Percentiles rank a stretch among this genome's conserved stretches.
Conservation (phyloP, 2,888 invertebrate genomes). For the Sesia bembeciformis region DNA sequence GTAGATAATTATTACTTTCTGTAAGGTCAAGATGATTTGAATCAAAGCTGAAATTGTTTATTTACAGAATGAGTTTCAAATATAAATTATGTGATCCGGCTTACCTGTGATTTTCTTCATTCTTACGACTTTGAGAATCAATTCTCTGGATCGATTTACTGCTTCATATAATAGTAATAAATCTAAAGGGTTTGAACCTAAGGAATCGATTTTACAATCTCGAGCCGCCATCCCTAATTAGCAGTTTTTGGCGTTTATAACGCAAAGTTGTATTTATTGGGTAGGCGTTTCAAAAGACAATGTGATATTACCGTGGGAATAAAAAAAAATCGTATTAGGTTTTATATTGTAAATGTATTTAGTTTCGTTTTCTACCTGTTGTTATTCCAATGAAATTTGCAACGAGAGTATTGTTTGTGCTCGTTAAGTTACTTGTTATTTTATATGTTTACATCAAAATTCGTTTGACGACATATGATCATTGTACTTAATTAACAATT, state of each 20-base stretch:
- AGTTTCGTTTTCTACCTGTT: constrained; percentile 10
- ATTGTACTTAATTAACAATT: not conserved
- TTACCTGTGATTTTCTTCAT: no score
- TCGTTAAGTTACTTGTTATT: not conserved
- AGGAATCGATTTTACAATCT: no score
- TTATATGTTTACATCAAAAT: not conserved
- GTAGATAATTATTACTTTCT: no score
- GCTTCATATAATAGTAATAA: no score
- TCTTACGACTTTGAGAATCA: no score
- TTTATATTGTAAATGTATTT: constrained; percentile 1
- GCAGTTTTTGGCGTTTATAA: not conserved
- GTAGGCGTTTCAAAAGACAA: not conserved
- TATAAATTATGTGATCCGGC: no score
- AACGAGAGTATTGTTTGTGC: constrained; percentile 16
- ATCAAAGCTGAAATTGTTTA: no score
- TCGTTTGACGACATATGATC: not conserved
- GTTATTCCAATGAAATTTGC: constrained; percentile 30
- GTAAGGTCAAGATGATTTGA: no score
- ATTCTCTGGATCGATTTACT: no score
- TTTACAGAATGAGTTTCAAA: no score
- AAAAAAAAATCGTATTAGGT: not conserved
- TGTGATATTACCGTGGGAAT: not conserved
- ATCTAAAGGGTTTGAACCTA: no score
- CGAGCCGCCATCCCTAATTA: not conserved
- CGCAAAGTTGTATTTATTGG: not conserved